phyloP scores from a whole-genome alignment of 2,797 vertebrate species.

The Momotus momota region DNA sequence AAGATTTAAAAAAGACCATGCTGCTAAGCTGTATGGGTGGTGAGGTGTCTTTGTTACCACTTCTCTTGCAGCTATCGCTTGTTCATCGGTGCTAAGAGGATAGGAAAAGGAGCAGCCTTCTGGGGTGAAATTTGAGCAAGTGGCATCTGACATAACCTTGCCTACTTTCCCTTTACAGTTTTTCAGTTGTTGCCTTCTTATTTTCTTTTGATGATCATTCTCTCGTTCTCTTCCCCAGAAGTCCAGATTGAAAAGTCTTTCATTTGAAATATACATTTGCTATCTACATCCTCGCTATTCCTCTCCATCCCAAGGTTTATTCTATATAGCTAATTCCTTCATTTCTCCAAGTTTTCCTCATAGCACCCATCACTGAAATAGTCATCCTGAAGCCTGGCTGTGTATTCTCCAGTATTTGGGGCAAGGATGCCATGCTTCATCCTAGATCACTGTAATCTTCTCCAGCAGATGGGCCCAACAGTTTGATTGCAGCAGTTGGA shows the following conservation, averaged over 20 bases:
- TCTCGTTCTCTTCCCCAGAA: neutral
- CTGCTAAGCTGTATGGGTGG: neutral
- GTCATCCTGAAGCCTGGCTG: neutral
- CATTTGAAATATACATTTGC: neutral
- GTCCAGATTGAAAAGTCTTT: neutral
- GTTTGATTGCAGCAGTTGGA: neutral
- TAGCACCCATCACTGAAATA: neutral
- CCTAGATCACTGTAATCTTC: neutral
- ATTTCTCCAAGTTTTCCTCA: neutral
- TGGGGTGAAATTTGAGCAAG: neutral
- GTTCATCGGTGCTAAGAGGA: neutral
- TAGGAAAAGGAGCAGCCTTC: neutral
- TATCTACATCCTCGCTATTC: neutral
- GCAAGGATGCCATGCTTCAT: neutral
- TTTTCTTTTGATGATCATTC: neutral
- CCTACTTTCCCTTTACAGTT: neutral
- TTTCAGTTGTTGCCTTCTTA: neutral
- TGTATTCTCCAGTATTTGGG: neutral
- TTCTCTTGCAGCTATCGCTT: neutral
- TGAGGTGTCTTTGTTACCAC: neutral
- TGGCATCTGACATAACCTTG: neutral
- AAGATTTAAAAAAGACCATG: neutral
- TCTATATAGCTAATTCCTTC: neutral
- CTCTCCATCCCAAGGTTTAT: neutral
- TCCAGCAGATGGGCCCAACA: slow-evolving; percentile 27